Base-by-base conservation (phyloP, 2,888 invertebrate species). In the Ischnura elegans region DNA sequence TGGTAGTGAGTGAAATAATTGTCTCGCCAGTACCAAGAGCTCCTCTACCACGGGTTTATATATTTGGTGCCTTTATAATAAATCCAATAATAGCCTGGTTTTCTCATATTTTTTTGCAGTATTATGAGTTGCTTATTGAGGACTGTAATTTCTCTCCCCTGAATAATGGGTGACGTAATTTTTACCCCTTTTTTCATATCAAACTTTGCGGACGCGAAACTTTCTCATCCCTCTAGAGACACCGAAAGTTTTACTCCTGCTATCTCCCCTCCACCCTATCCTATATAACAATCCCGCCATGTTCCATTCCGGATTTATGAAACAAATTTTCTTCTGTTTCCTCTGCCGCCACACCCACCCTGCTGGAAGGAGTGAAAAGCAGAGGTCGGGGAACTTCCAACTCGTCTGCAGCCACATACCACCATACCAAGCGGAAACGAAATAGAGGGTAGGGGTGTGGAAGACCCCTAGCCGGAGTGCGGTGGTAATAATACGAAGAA, bases 321-420 rank as follows among this genome's bases (percentile, higher is more conserved):
- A 36, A 76, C 76, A 76, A 76, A 76, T 36, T 76, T 76, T 76
- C 76, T 76, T 76, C 76, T 76, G 29, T 76, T 76, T 25, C 36
- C 76, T 25, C 36, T 13, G 36, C n/a, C 76, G 61, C 10, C 36
- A 0, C 76, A 76, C 51, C 51, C 13, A 13, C 16, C 51, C 51
- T 1, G 13, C 16, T 19, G 19, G 51, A 19, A 51, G 51, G 51
- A 51, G 76, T 61, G 76, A 61, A 25, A 16, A 13, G 6, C 29
- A 29, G 76, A 76, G 76, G 76, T 76, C 76, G 76, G 36, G 36
- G 76, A 76, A 76, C 76, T 76, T 76, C 76, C 76, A 13, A 13
- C 76, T 76, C 76, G 10, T 29, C 76, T 13, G 76, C 76, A 61
- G 51, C 51, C 51, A 25, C 36, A 36, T 76, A 8, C 76, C 76